These are phyloP conservation scores for Altica lythri DNA, from an alignment of 2,888 invertebrate genomes.

Conservation along the genomic window DNA sequence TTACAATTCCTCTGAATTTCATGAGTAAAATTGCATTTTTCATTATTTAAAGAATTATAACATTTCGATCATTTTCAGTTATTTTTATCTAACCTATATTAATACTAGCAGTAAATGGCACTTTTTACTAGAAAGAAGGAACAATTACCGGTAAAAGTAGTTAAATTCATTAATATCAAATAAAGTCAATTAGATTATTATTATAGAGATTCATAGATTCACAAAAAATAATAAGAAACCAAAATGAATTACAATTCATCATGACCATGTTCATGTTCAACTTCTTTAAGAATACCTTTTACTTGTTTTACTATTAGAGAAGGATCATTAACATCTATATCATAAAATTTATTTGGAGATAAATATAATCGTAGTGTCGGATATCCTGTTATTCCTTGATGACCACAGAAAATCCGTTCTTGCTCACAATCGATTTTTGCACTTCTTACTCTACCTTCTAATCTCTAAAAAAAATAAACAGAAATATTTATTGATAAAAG, in stretches of 20 bases:
- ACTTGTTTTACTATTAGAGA: slow-evolving; percentile 38
- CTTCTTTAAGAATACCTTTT: slow-evolving; percentile 35
- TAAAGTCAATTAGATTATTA: not conserved
- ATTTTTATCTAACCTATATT: not conserved
- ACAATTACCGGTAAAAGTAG: not conserved
- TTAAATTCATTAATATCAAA: not conserved
- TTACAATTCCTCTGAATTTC: too few relatives aligned
- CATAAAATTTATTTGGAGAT: slow-evolving; percentile 45
- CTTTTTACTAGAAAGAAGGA: slow-evolving; percentile 7
- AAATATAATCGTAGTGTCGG: slow-evolving; percentile 64
- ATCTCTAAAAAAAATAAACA: slow-evolving; percentile 52
- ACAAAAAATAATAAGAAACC: too few relatives aligned
- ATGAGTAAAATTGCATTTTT: too few relatives aligned
- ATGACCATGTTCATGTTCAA: slow-evolving; percentile 54
- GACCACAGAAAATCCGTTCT: slow-evolving; percentile 60
- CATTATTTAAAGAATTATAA: not conserved
- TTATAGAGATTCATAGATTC: too few relatives aligned
- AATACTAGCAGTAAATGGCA: slow-evolving; percentile 12
- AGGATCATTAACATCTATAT: slow-evolving; percentile 43
- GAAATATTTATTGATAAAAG: too few relatives aligned
- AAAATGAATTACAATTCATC: slow-evolving; percentile 35
- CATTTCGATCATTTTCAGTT: not conserved
- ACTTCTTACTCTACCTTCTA: slow-evolving; percentile 62
- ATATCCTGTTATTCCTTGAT: slow-evolving; percentile 62
- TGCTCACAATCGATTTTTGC: slow-evolving; percentile 71